phyloP scores from a whole-genome alignment of 2,113 vertebrate genomes.

The Neolamprologus modestus region DNA sequence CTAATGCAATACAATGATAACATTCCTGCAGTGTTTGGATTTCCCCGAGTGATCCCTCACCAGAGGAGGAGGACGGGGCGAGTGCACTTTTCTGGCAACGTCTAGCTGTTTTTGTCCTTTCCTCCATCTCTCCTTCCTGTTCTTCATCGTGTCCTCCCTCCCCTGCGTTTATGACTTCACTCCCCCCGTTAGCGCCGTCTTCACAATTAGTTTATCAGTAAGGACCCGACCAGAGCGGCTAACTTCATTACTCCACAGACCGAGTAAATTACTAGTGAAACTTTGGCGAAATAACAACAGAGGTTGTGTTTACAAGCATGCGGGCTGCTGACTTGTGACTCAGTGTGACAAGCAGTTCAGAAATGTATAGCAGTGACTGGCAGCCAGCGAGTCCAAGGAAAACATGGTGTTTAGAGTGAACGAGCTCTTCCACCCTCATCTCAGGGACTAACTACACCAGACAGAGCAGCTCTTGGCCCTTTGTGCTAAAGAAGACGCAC shows the following conservation, averaged over 20 bases:
- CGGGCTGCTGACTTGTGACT: background rate
- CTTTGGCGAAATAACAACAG: background rate
- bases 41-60: constrained; percentile 63
- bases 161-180: background rate
- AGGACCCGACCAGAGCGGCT: background rate
- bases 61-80: constrained; percentile 8
- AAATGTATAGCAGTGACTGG: background rate
- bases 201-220: background rate
- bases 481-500: background rate
- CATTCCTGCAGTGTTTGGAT: constrained; percentile 71
- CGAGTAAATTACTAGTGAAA: background rate
- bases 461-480: background rate
- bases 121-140: background rate
- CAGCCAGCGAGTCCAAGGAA: background rate
- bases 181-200: background rate
- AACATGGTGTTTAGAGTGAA: background rate
- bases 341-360: background rate
- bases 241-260: background rate
- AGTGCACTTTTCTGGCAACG: constrained; percentile 29
- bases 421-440: background rate
- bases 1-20: constrained; percentile 72
- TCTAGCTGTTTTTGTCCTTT: constrained; percentile 29
- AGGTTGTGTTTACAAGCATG: background rate
- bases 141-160: background rate
- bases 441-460: background rate